Percentiles rank a stretch among this genome's conserved stretches.
These are phyloP conservation scores for Lasioglossum morio DNA, from an alignment of 2,888 invertebrate species.

Conservation along the genomic window DNA sequence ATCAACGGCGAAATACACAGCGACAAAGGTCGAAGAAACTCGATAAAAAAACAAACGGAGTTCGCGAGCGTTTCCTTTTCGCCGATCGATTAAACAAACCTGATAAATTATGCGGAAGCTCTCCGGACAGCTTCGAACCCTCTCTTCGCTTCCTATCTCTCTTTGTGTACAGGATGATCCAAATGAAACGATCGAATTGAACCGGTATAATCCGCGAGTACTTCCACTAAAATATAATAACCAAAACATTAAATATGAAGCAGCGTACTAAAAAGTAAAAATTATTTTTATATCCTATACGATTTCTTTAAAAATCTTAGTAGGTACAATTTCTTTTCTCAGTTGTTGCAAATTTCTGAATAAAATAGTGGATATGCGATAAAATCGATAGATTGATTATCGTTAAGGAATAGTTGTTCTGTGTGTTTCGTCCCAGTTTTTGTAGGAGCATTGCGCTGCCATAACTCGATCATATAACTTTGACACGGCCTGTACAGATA, in stretches of 20 bases:
- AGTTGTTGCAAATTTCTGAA: background rate
- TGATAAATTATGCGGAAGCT: conserved; percentile 80
- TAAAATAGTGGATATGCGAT: background rate
- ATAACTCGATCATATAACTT: background rate
- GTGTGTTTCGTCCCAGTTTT: background rate
- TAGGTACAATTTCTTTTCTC: background rate
- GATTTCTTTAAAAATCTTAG: background rate
- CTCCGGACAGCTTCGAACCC: conserved; percentile 48
- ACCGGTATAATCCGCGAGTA: background rate
- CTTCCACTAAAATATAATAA: background rate
- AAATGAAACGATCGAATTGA: conserved; percentile 8
- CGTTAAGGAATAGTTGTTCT: background rate
- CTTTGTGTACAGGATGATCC: conserved; percentile 40
- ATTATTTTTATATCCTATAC: background rate
- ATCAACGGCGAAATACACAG: background rate
- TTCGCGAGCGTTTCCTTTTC: conserved; percentile 49
- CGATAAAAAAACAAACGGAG: conserved; percentile 35
- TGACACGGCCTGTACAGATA: conserved; percentile 40
- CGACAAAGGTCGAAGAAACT: conserved; percentile 28
- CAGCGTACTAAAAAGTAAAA: background rate
- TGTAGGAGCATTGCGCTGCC: no score
- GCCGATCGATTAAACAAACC: conserved; percentile 80
- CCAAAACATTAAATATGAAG: background rate
- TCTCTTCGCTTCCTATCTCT: conserved; percentile 37
- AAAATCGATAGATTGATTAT: background rate